A percentile compares a stretch with the other conserved stretches of the same genome.
Conservation (phyloP, 2,113 vertebrate genomes). For the Passer montanus region DNA sequence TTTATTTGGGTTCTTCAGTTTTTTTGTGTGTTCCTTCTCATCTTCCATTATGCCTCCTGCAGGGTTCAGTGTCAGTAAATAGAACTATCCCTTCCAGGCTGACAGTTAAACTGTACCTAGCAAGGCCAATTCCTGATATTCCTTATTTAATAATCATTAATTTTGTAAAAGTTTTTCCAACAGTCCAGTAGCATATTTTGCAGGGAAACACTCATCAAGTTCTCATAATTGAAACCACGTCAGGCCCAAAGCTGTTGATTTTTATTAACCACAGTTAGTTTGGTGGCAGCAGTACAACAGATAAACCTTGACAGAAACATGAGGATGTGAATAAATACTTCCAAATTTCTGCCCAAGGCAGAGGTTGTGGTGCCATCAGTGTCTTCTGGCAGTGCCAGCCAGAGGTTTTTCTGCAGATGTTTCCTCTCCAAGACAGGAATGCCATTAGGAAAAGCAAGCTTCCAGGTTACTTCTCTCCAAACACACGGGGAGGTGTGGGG, state of each 20-base stretch:
- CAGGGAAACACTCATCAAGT: not conserved
- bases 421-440: not conserved
- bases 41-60: not conserved
- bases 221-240: not conserved
- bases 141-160: not conserved
- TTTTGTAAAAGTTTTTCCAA: not conserved
- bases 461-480: not conserved
- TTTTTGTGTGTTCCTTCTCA: not conserved
- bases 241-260: not conserved
- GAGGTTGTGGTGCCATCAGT: not conserved
- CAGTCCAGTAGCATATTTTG: not conserved
- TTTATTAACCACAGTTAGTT: not conserved
- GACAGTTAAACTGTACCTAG: not conserved
- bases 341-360: not conserved
- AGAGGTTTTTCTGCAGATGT: not conserved
- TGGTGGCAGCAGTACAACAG: not conserved
- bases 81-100: not conserved
- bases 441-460: not conserved
- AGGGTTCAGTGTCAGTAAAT: not conserved
- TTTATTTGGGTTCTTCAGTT: not conserved
- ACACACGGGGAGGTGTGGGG: not conserved
- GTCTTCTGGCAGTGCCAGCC: not conserved
- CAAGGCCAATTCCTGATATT: not conserved
- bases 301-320: not conserved
- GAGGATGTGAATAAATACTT: not conserved